Conservation (phyloP, 1,140 invertebrate genomes). For the Cephus cinctus region DNA sequence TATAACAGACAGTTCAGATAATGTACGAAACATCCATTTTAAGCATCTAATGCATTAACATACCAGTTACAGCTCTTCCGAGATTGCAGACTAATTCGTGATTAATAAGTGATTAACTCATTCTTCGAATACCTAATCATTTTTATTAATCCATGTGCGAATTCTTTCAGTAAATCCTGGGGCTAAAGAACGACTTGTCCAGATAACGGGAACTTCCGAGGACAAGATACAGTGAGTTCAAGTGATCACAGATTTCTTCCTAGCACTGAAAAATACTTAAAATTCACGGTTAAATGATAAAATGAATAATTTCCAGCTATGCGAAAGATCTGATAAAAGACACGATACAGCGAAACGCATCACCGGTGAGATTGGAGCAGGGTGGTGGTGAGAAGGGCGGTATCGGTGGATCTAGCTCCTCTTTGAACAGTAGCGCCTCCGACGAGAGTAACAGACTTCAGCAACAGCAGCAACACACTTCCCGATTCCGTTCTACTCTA, state of each 20-base stretch:
- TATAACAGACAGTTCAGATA: no score
- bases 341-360: constrained; percentile 88
- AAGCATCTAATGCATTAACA: constrained; percentile 12
- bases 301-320: constrained; percentile 59
- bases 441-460: constrained; percentile 64
- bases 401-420: constrained; percentile 66
- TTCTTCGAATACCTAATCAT: not conserved
- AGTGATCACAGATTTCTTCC: constrained; percentile 7
- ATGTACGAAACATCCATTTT: constrained; percentile 6
- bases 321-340: constrained; percentile 90
- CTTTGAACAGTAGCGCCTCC: constrained; percentile 72
- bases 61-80: no score
- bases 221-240: constrained; percentile 83
- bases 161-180: constrained; percentile 79
- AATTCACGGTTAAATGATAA: constrained; percentile 11
- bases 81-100: constrained; percentile 8
- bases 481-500: constrained; percentile 53
- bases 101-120: constrained; percentile 12
- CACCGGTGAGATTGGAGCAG: constrained; percentile 73
- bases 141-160: constrained; percentile 8
- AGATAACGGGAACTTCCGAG: constrained; percentile 88
- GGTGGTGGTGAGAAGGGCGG: constrained; percentile 58
- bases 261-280: constrained; percentile 4
- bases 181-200: constrained; percentile 88
- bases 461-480: constrained; percentile 41